phyloP scores from a whole-genome alignment of 2,797 vertebrate species.

The Bovichtus diacanthus region DNA sequence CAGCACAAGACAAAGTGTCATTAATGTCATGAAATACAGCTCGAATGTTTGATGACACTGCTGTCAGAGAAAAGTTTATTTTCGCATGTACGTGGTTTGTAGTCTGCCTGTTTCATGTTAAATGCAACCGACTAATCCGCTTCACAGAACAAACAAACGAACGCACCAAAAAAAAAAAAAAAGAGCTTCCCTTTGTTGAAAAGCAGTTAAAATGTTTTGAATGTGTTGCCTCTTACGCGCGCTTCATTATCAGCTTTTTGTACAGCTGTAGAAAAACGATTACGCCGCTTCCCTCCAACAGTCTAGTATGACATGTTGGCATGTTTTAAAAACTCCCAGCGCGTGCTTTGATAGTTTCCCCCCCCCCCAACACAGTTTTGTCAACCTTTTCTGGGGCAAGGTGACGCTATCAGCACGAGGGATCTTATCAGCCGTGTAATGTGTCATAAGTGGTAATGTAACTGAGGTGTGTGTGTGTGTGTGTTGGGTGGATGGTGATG shows the following conservation, averaged over 20 bases:
- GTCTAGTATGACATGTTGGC: constrained; percentile 50
- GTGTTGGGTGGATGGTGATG: constrained; percentile 57
- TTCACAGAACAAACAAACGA: background rate
- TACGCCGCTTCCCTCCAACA: constrained; percentile 26
- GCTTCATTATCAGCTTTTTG: constrained; percentile 19
- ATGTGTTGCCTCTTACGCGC: background rate
- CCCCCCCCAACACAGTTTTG: constrained; percentile 43
- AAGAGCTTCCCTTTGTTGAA: background rate
- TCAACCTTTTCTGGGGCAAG: constrained; percentile 75
- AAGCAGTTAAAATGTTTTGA: background rate
- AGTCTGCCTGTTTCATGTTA: background rate
- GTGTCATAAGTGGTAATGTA: constrained; percentile 83
- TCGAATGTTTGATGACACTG: background rate
- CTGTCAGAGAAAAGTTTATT: background rate
- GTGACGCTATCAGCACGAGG: constrained; percentile 69
- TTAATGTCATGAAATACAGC: background rate
- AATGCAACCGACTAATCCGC: background rate
- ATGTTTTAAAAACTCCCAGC: constrained; percentile 65
- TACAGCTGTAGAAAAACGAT: constrained; percentile 32
- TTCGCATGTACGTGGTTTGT: background rate
- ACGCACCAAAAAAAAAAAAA: too few relatives aligned
- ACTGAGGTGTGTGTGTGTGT: constrained; percentile 61
- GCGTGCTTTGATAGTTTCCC: constrained; percentile 59
- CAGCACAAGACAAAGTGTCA: background rate
- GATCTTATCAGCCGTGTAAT: constrained; percentile 83